These are phyloP conservation scores for Hydrochoerus hydrochaeris DNA, from an alignment of 2,113 vertebrate species.

Conservation along the genomic window DNA sequence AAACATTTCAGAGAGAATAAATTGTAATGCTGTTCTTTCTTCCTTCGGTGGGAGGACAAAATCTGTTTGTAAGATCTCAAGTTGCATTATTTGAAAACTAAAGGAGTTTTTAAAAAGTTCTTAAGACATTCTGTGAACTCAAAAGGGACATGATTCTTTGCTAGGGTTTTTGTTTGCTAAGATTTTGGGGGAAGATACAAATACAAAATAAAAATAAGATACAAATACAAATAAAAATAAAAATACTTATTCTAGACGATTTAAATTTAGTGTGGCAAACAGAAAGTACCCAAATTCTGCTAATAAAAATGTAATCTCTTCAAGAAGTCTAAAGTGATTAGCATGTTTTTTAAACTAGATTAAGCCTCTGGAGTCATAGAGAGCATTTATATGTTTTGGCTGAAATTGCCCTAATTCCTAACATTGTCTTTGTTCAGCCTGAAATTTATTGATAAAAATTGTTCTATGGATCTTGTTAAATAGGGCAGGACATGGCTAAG, in stretches of 20 bases:
- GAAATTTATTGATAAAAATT: background rate
- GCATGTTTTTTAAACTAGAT: constrained; percentile 1
- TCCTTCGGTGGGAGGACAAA: background rate
- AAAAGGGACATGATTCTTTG: background rate
- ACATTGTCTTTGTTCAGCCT: background rate
- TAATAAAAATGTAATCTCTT: background rate
- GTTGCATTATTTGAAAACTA: constrained; percentile 14
- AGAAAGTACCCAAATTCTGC: background rate
- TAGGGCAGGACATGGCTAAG: background rate
- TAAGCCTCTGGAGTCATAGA: background rate
- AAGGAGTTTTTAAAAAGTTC: background rate
- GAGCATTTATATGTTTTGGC: background rate
- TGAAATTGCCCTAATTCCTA: background rate
- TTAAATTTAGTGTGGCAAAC: constrained; percentile 22
- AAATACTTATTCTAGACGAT: background rate
- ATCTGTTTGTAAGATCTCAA: background rate
- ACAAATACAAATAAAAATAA: background rate
- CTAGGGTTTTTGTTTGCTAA: background rate
- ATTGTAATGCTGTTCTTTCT: background rate
- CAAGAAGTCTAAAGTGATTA: background rate
- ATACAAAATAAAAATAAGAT: background rate
- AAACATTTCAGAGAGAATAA: constrained; percentile 17
- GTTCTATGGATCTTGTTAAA: background rate
- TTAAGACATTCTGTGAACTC: background rate
- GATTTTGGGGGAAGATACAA: background rate